These are phyloP conservation scores for Megalonaias nervosa DNA, from an alignment of 1,140 invertebrate genomes.

Conservation along the genomic window DNA sequence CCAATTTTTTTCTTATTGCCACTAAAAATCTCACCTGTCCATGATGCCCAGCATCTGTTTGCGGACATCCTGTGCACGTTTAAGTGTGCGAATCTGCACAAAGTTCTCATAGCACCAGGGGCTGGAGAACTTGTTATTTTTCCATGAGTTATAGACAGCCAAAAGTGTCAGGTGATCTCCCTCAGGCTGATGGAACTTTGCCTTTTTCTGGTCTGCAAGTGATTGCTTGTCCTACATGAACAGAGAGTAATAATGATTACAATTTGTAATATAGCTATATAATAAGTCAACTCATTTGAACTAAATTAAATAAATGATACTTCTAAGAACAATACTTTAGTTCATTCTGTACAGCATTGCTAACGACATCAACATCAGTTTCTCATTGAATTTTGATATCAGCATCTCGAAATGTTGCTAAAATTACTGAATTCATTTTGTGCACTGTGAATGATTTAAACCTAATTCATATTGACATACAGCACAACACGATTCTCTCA, in stretches of 20 bases:
- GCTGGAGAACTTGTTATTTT: slow-evolving; percentile 99
- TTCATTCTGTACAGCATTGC: too few species aligned
- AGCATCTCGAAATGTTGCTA: too few species aligned
- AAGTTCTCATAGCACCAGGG: slow-evolving; percentile 99
- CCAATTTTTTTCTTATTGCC: neutral
- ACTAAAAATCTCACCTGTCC: slow-evolving; percentile 81
- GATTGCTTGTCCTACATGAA: slow-evolving; percentile 94
- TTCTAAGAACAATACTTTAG: too few species aligned
- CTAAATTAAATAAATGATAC: too few species aligned
- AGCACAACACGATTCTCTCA: too few species aligned
- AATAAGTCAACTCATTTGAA: neutral
- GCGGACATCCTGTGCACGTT: slow-evolving; percentile 97
- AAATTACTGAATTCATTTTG: too few species aligned
- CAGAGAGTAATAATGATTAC: slow-evolving; percentile 13
- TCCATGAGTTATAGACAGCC: slow-evolving; percentile 99
- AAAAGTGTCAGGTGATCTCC: slow-evolving; percentile 98
- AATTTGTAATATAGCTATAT: neutral
- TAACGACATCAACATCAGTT: too few species aligned
- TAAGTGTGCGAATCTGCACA: slow-evolving; percentile 97
- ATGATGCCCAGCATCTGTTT: slow-evolving; percentile 99
- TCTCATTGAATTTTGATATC: too few species aligned
- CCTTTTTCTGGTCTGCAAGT: slow-evolving; percentile 98
- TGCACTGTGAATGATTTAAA: too few species aligned
- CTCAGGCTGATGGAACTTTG: slow-evolving; percentile 98
- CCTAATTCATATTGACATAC: too few species aligned